Evolutionary conservation across 2,888 invertebrate genomes (phyloP), one percentile per base, ranked within the genome.

Genomic region (Andricus quercusramuli): DNA sequence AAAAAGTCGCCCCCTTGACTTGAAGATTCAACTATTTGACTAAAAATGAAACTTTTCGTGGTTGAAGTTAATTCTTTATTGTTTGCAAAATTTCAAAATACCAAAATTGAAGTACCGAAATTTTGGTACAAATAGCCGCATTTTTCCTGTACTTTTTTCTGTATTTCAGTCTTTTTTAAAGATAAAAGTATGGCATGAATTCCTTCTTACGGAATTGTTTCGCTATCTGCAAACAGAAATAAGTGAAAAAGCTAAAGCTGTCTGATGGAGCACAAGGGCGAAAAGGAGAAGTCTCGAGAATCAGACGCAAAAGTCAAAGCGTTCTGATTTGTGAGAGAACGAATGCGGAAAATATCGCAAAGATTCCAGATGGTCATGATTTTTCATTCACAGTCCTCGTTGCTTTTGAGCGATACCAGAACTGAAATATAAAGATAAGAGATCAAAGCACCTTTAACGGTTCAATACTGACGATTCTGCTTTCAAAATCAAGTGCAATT

Each of bases 191-290:
- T 47, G 0, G 2, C 47, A 4, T 15, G 17, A 47, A 47, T 47
- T 47, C 4, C 47, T 15, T 4, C 4, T 47, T 47, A 3, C 15
- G 4, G 17, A 15, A 47, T 47, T 70, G 47, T 51, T 29, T 51
- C 25, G 68, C 68, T 70, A 47, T 70, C 25, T 51, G 15, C 68
- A 44, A 70, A 51, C 20, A 70, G 25, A 51, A 51, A 47, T 29
- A 1, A 25, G 68, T 3, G 29, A 29, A 17, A 70, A 56, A 32
- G 29, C 37, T 51, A 56, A 56, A 51, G n/a, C 51, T 32, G 51
- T n/a, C 70, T 70, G 51, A 51, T 70, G 51, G 11, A 51, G 25
- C 32, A 17, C 17, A n/a, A 20, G 17, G 3, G 41, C 25, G 29
- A 47, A 25, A 70, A 25, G 56, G 15, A 32, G n/a, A 32, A 47